Evolutionary conservation across 2,797 vertebrate genomes (phyloP), one percentile per base, ranked within the genome.

Genomic region (Heliangelus exortis): DNA sequence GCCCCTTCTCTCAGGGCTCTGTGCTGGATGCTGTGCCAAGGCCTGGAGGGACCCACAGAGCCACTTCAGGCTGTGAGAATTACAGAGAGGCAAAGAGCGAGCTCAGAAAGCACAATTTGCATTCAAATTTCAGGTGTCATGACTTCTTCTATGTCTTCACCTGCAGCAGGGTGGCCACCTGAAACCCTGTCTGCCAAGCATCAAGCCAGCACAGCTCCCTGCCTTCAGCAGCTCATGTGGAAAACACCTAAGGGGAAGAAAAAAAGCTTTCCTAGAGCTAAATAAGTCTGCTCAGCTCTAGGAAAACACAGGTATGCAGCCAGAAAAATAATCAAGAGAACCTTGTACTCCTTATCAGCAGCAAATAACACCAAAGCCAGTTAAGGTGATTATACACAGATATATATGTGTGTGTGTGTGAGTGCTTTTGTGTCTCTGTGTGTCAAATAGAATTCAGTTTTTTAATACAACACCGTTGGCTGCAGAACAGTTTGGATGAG

Each of bases 161-260:
- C 21, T 9, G 14, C 8, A 26, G 17, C 1, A 2, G 16, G 16
- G 1, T 0, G 7, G 55, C 55, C 47, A 55, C 1, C 1, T 0
- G 0, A 77, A 47, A 55, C 12, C 13, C 28, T 43, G 2, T 0
- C 39, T 58, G 43, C 90, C 2, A 2, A 68, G 59, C 47, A 45
- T 53, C 26, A 34, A 74, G 15, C 8, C 57, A 39, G 45, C 43
- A 29, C 17, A 55, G 45, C 10, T 10, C 12, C 29, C 5, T 0
- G 0, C 45, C 51, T 15, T 12, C 34, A 1, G 0, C 59, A 51
- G 62, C 31, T 82, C 31, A 41, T 23, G 45, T 3, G 2, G 39
- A 62, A 8, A 58, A 20, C 31, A 84, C 31, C 21, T 48, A n/a
- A 59, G 31, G 0, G 1, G 4, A 4, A 7, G 13, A 23, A 10